Evolutionary conservation across 2,888 invertebrate species (phyloP), one percentile per base, ranked within the genome.

Genomic region (Hyalella azteca): DNA sequence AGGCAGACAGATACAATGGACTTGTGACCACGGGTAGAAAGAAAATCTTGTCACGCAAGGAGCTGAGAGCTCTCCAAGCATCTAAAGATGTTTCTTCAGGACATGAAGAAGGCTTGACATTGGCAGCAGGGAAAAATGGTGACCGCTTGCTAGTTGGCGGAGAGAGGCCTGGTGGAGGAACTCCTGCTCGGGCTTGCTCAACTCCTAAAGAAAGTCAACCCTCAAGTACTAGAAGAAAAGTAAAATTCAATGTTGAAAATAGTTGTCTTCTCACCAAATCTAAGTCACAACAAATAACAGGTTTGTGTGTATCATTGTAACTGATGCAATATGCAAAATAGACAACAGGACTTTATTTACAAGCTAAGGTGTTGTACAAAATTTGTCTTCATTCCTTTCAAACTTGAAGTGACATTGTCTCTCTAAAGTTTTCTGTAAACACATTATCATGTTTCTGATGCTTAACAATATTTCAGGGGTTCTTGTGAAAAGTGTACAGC

Each of bases 101-200:
- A 9, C 3, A 5, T 54, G 4, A 5, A 54, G 54, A 26, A 54
- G 22, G 26, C 22, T 54, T 26, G 26, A 0, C 29, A 26, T 26
- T 54, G 54, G 26, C 54, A 54, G 7, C n/a, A n/a, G n/a, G n/a
- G n/a, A n/a, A n/a, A n/a, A n/a, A n/a, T n/a, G n/a, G n/a, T n/a
- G n/a, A n/a, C n/a, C n/a, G n/a, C n/a, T n/a, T n/a, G n/a, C n/a
- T n/a, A n/a, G n/a, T n/a, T n/a, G n/a, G n/a, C n/a, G n/a, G n/a
- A n/a, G n/a, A n/a, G n/a, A n/a, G n/a, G n/a, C n/a, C n/a, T n/a
- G n/a, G n/a, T 36, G 66, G 29, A 2, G 19, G 66, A 13, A 66
- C 66, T 36, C 66, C 66, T 36, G n/a, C 36, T 32, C 66, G 66
- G 32, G 66, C 66, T 36, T 66, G 66, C 66, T 66, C 66, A 11